Evolutionary conservation across 2,888 invertebrate genomes (phyloP), one percentile per base, ranked within the genome.

Genomic region (Synanthedon vespiformis): DNA sequence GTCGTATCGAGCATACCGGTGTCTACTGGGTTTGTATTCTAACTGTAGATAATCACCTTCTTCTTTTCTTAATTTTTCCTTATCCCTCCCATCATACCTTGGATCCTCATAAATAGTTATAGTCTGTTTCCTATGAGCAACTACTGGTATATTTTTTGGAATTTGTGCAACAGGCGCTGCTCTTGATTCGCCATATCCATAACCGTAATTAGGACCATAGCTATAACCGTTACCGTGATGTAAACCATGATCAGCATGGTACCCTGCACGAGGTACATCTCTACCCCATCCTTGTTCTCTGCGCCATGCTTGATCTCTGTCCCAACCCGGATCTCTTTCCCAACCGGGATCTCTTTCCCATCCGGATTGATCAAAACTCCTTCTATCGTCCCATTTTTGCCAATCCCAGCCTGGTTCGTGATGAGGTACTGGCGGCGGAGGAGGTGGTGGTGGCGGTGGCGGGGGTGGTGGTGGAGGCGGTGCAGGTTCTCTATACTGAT

Each of bases 51-150:
- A 77, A 61, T 85, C 84, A 0, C 85, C 88, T 57, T 82, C 79
- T 55, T 84, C 80, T 52, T 74, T 70, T 53, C 78, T 72, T 47
- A 82, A 59, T 57, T 82, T 75, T 1, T 82, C 83, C 50, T 76
- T 75, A 57, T 80, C 77, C 40, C 77, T 78, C 0, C 82, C 84
- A 49, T 75, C 70, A 56, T 88, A 85, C 57, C 88, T 72, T 6
- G 88, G 88, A 61, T 88, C 88, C 65, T 88, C 88, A 54, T 88
- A 88, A 53, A 88, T 88, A 3, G 88, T 88, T 54, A 88, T 88
- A 12, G 88, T 88, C 61, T 88, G 87, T 57, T 85, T 82, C 47
- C 86, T 74, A 51, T 78, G 82, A 2, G 86, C 82, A 13, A 86
- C 80, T 1, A 84, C 76, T 5, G 87, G 85, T 2, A 74, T 70